Percentiles rank a stretch among this genome's conserved stretches.
These are phyloP conservation scores for Ochropleura leucogaster DNA, from an alignment of 2,888 invertebrate species.

Conservation along the genomic window DNA sequence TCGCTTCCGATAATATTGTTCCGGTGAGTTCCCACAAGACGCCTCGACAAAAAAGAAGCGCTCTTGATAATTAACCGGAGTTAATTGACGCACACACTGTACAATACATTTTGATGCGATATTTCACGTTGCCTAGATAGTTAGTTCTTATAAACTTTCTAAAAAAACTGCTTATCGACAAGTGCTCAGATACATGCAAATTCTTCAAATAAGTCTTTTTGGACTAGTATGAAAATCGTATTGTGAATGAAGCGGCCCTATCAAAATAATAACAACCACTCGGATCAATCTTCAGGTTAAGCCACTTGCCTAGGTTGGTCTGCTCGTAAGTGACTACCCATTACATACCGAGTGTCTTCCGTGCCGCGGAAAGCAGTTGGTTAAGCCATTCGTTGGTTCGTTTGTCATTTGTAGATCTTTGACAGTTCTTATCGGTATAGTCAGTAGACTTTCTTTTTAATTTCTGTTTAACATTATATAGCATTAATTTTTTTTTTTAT, in stretches of 20 bases:
- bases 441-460: no score
- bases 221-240: background rate
- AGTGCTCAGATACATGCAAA: background rate
- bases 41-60: slow-evolving; percentile 77
- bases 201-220: slow-evolving; percentile 1
- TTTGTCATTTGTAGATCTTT: no score
- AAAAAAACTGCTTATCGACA: slow-evolving; percentile 37
- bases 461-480: no score
- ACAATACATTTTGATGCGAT: slow-evolving; percentile 61
- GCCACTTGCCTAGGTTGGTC: no score
- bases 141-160: slow-evolving; percentile 51
- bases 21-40: slow-evolving; percentile 84
- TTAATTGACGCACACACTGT: slow-evolving; percentile 63
- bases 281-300: no score
- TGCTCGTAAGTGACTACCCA: no score
- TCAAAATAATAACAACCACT: no score
- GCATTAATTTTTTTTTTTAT: no score
- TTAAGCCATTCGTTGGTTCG: no score
- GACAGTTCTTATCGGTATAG: no score
- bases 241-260: background rate
- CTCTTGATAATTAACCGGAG: slow-evolving; percentile 80
- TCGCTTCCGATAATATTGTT: slow-evolving; percentile 85
- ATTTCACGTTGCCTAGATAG: slow-evolving; percentile 62
- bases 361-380: no score
- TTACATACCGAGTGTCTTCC: no score